phyloP scores from a whole-genome alignment of 2,113 vertebrate species.

The Plotosus lineatus region DNA sequence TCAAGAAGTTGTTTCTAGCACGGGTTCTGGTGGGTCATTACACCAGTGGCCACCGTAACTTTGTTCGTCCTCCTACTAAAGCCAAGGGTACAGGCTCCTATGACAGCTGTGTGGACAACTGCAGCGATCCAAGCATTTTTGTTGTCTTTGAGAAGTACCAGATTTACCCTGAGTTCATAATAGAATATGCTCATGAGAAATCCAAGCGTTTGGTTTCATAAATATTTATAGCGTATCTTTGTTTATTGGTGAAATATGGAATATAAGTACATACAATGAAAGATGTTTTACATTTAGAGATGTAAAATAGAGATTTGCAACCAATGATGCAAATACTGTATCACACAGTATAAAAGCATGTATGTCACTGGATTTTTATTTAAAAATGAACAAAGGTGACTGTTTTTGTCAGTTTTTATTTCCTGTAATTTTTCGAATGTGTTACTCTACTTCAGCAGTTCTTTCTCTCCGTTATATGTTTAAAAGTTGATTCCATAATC shows the following conservation, averaged over 20 bases:
- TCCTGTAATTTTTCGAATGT: no score
- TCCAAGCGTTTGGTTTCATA: constrained; percentile 20
- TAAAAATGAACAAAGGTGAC: background rate
- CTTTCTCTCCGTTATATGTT: background rate
- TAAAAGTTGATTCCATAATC: background rate
- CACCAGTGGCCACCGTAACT: constrained; percentile 46
- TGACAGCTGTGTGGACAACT: constrained; percentile 67
- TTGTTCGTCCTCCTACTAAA: constrained; percentile 55
- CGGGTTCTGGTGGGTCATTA: constrained; percentile 65
- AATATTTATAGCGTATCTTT: background rate
- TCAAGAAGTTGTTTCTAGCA: constrained; percentile 65
- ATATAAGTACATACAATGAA: background rate
- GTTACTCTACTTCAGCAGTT: no score
- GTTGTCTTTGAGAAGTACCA: constrained; percentile 77
- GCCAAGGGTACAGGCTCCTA: constrained; percentile 54
- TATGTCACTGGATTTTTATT: background rate
- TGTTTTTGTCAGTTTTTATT: background rate
- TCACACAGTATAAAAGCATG: background rate
- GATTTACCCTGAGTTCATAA: constrained; percentile 71
- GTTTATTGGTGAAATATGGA: background rate
- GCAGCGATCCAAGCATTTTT: constrained; percentile 66
- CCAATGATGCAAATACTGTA: background rate
- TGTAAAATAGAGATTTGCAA: background rate
- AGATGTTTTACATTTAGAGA: background rate
- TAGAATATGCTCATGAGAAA: constrained; percentile 58